phyloP scores from a whole-genome alignment of 2,797 vertebrate genomes.

The Myripristis jacobus region DNA sequence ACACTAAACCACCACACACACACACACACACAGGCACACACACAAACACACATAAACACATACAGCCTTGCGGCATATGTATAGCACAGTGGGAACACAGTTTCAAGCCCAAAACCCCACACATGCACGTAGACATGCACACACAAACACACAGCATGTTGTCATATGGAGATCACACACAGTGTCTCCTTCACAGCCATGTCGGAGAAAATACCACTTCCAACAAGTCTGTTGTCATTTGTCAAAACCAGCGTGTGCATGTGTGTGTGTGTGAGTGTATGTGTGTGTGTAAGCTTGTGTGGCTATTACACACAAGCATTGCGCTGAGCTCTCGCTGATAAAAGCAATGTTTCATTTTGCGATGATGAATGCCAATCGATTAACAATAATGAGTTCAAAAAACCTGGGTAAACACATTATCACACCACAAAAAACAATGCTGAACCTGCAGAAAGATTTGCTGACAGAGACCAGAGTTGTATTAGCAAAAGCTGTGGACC shows the following conservation, averaged over 20 bases:
- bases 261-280: neutral
- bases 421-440: slow-evolving; percentile 62
- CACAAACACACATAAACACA: too few species aligned
- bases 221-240: neutral
- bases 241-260: neutral
- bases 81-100: too few species aligned
- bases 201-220: slow-evolving; percentile 1
- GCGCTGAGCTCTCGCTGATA: slow-evolving; percentile 15
- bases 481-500: slow-evolving; percentile 67
- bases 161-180: slow-evolving; percentile 3
- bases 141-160: neutral
- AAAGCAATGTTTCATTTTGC: slow-evolving; percentile 51
- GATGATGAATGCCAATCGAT: slow-evolving; percentile 60
- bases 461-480: slow-evolving; percentile 68
- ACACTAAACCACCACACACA: too few species aligned
- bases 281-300: too few species aligned
- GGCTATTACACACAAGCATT: slow-evolving; percentile 13
- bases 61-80: too few species aligned
- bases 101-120: too few species aligned
- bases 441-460: slow-evolving; percentile 72
- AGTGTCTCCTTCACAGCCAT: neutral
- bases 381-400: slow-evolving; percentile 64
- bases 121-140: neutral
- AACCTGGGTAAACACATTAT: slow-evolving; percentile 62
- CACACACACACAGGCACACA: too few species aligned